Base-by-base conservation (phyloP, 2,888 invertebrate genomes). In the Diadegma fenestrale region DNA sequence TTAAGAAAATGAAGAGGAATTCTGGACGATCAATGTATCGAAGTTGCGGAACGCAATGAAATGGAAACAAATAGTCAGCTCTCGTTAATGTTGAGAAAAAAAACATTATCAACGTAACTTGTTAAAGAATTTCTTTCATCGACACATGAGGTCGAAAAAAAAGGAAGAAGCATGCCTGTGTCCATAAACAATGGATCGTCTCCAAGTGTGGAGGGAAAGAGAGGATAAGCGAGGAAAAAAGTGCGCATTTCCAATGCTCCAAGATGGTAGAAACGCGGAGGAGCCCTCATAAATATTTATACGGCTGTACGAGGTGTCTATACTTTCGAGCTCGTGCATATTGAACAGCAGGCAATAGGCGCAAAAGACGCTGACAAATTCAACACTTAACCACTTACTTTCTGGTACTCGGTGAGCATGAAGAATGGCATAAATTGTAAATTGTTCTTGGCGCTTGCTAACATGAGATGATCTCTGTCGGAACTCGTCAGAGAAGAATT, bases 341-440 rank as follows among this genome's bases (percentile, higher is more conserved):
- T 51, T 64, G 76, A 76, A 64, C 12, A 64, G 76, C 14, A n/a
- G 26, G 48, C 14, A 12, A 33, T 14, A 43, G 12, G 22, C 54
- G 54, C 17, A 26, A 19, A 12, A n/a, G 41, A 30, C 17, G 51
- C 17, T 17, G 8, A 8, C 10, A 66, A 26, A 66, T 64, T 19
- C 19, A 37, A 61, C 45, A 63, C 19, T 43, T 33, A 61, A 19
- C 43, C 0, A 81, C 89, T 93, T 90, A 97, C 97, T 95, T 97
- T 97, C 95, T 99, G 99, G 94, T 96, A 96, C 94, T 99, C 99
- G 8, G 99, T 99, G 87, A 99, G 96, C 87, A 99, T 99, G 94
- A 99, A 99, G 94, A 98, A 99, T 77, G 99, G 97, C 98, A 99
- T 98, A 71, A 97, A 97, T 86, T 97, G 97, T 82, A 99, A 95